Conservation (phyloP, 1,140 invertebrate genomes). For the Carposina sasakii region DNA sequence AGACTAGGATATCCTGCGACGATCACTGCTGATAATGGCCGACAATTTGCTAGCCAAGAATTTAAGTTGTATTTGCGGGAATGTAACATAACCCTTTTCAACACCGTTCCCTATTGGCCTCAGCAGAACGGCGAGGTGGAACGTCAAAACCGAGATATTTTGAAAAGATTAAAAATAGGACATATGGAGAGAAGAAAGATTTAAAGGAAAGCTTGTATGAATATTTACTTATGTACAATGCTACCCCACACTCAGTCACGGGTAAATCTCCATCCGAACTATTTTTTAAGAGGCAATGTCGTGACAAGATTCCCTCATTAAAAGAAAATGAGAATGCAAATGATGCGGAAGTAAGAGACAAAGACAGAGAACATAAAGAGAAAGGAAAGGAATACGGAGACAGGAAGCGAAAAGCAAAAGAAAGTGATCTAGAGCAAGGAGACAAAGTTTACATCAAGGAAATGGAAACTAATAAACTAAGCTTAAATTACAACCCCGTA, state of each 20-base stretch:
- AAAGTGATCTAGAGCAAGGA: constrained; percentile 13
- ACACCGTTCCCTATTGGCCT: background rate
- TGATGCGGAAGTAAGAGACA: constrained; percentile 23
- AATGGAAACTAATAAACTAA: constrained; percentile 1
- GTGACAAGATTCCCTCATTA: background rate
- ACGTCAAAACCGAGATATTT: background rate
- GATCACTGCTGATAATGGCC: background rate
- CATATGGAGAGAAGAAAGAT: background rate
- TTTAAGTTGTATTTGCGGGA: background rate
- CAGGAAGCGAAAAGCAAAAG: constrained; percentile 13
- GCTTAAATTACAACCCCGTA: constrained; percentile 6
- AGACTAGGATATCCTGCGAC: background rate
- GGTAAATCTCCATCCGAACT: background rate
- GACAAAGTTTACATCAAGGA: constrained; percentile 30
- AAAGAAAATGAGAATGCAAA: background rate
- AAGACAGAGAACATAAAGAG: constrained; percentile 21
- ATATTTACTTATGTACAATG: background rate
- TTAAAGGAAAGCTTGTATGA: background rate
- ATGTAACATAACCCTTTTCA: background rate
- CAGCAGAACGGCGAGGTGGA: background rate
- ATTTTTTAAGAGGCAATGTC: background rate
- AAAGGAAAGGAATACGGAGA: constrained; percentile 27
- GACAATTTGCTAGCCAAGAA: background rate
- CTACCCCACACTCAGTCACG: background rate
- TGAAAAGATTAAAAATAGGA: background rate